These are phyloP conservation scores for Notocelia uddmanniana DNA, from an alignment of 2,888 invertebrate genomes.

Conservation along the genomic window DNA sequence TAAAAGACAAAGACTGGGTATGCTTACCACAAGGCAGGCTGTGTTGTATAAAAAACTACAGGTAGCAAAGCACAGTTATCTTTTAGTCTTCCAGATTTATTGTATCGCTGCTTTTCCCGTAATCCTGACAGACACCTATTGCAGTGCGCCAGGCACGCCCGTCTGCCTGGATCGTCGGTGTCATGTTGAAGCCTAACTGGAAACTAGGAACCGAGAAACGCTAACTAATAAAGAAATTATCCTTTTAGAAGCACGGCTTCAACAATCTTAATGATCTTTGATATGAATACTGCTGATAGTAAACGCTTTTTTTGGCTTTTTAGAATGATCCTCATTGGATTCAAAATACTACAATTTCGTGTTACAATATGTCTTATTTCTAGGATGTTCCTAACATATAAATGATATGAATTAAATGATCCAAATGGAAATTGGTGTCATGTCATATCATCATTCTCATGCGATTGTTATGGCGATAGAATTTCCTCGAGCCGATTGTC, in stretches of 20 bases:
- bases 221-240: not conserved
- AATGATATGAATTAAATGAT: not conserved
- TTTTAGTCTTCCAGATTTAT: slow-evolving; percentile 16
- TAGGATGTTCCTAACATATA: not conserved
- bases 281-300: no score
- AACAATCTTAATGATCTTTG: not conserved
- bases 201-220: not conserved
- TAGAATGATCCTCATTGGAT: no score
- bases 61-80: not conserved
- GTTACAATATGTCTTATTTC: no score
- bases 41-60: no score
- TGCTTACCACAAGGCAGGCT: no score
- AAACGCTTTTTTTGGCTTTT: no score
- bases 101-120: not conserved
- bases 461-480: not conserved
- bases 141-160: not conserved
- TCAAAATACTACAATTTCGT: no score
- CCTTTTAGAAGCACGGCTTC: not conserved
- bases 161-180: not conserved
- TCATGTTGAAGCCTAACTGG: not conserved
- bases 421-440: not conserved
- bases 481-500: not conserved
- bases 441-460: not conserved
- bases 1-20: no score
- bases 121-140: slow-evolving; percentile 21